Base-by-base conservation (phyloP, 1,140 invertebrate species). In the Trachymyrmex cornetzi region DNA sequence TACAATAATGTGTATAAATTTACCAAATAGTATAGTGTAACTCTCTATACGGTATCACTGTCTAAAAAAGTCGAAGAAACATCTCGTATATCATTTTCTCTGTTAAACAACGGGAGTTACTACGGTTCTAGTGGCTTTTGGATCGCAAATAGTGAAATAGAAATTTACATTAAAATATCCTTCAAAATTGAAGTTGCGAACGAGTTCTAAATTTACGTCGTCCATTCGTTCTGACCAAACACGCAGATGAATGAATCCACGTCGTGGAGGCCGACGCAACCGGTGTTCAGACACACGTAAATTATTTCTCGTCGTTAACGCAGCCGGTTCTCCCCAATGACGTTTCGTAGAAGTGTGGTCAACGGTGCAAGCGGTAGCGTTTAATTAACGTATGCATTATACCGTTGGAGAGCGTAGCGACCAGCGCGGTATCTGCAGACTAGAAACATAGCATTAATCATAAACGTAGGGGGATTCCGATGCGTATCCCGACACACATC, bases 341-440 rank as follows among this genome's bases (percentile, higher is more conserved):
- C 84, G 77, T 82, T 67, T 89, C 66, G 80, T 53, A 61, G 64
- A 74, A 84, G 77, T 64, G 79, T 55, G 85, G 77, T 53, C 77
- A 67, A 81, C 66, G 59, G 44, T 63, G 53, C 77, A 34, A 77
- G 84, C 59, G 50, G 59, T 69, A 75, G 87, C 89, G 69, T 90
- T 90, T 84, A 90, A 90, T 90, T 89, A 90, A 90, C 89, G 88
- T 87, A 87, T 79, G 88, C 79, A 87, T 90, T 90, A 87, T 90
- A 82, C 67, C 89, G 61, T 75, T 48, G 80, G 57, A 44, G 59
- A 34, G 66, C 55, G 24, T 61, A 77, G 63, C 80, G 59, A n/a
- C 74, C 30, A 6, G 12, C 14, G 67, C 27, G 66, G 55, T 87
- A 89, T 80, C 74, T 38, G 57, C 77, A 14, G 19, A 34, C 55